These are phyloP conservation scores for Chaenocephalus aceratus DNA, from an alignment of 2,113 vertebrate genomes.

Conservation along the genomic window DNA sequence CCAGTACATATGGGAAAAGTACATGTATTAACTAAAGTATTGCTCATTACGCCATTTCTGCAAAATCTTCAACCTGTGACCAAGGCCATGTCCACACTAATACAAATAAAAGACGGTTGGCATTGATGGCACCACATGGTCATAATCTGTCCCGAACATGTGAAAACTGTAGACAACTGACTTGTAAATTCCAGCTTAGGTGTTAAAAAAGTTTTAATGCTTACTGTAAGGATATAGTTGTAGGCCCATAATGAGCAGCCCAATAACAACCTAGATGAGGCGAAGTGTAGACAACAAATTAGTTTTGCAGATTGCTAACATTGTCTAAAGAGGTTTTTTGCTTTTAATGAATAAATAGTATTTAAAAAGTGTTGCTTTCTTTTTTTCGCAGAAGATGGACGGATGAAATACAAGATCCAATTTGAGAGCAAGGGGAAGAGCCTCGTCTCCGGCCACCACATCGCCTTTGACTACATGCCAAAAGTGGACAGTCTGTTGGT, in stretches of 20 bases:
- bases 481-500: conserved; percentile 82
- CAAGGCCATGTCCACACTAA: no score
- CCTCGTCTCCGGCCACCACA: conserved; percentile 90
- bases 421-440: conserved; percentile 90
- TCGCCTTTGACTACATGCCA: conserved; percentile 86
- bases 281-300: no score
- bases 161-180: background rate
- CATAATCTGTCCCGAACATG: background rate
- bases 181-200: background rate
- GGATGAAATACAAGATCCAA: conserved; percentile 88
- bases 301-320: no score
- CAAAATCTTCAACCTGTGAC: no score
- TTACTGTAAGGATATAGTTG: background rate
- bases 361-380: background rate
- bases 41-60: no score
- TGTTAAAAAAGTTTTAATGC: background rate
- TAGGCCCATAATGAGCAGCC: background rate
- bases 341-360: background rate
- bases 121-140: no score
- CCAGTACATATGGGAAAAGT: no score
- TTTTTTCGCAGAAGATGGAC: conserved; percentile 77
- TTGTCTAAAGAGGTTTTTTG: background rate
- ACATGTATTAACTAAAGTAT: no score
- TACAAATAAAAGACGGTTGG: no score
- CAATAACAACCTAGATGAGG: no score